Conservation (phyloP, 2,113 vertebrate species). For the Aphyosemion australe region DNA sequence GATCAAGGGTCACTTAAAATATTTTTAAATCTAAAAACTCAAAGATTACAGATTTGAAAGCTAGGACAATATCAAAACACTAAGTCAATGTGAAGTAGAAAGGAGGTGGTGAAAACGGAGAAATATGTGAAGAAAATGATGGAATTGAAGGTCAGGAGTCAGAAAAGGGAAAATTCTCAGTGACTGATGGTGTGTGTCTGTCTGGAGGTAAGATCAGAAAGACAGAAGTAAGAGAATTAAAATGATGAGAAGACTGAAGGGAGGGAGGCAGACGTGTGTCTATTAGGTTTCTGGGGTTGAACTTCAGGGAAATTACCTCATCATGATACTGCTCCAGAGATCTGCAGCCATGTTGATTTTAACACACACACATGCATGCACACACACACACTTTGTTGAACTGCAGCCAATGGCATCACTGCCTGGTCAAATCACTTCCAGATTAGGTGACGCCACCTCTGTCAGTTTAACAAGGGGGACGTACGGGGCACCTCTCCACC, state of each 20-base stretch:
- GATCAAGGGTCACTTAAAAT: background rate
- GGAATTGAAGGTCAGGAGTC: background rate
- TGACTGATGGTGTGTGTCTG: slow-evolving; percentile 51
- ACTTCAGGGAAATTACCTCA: slow-evolving; percentile 91
- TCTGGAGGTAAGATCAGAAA: slow-evolving; percentile 62
- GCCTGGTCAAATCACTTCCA: slow-evolving; percentile 89
- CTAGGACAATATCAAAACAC: no score
- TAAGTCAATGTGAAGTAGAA: slow-evolving; percentile 3
- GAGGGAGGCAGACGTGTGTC: slow-evolving; percentile 67
- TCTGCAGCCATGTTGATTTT: slow-evolving; percentile 86
- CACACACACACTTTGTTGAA: slow-evolving; percentile 77
- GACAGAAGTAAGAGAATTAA: slow-evolving; percentile 28
- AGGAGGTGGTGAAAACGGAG: background rate
- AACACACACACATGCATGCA: slow-evolving; percentile 26
- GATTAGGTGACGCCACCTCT: slow-evolving; percentile 72
- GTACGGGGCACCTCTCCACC: slow-evolving; percentile 32
- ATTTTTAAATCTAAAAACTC: background rate
- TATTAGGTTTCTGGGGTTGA: slow-evolving; percentile 83
- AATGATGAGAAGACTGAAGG: slow-evolving; percentile 30
- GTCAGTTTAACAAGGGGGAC: slow-evolving; percentile 69
- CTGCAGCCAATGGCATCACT: slow-evolving; percentile 85
- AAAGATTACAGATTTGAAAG: no score
- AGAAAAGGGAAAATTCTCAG: slow-evolving; percentile 18
- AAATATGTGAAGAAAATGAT: background rate
- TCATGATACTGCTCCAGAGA: slow-evolving; percentile 78